Evolutionary conservation across 53 echinoderm and acorn worm genomes (phyloP).

Genomic region (Holothuria scabra): DNA sequence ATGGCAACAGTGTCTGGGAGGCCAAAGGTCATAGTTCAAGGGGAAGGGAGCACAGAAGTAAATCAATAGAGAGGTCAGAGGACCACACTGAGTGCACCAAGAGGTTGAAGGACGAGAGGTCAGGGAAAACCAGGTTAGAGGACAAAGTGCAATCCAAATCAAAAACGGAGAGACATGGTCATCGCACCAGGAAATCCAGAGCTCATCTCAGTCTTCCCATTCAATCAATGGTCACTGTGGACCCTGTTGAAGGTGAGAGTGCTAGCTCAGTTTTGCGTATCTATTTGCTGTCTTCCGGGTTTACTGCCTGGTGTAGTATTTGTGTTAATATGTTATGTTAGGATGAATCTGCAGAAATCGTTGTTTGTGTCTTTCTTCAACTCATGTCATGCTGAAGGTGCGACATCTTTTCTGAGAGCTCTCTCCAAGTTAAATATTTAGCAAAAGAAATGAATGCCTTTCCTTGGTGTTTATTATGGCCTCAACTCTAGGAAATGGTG

Average conservation of each 20-base stretch:
- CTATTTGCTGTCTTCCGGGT: neutral
- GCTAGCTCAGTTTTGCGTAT: neutral
- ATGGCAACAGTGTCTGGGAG: constrained; percentile 70
- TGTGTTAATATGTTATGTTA: no score
- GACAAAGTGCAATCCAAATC: constrained; percentile 57
- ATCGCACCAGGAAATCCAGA: constrained; percentile 69
- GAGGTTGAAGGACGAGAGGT: constrained; percentile 54
- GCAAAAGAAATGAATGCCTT: no score
- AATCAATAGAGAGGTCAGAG: constrained; percentile 17
- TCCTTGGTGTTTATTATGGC: no score
- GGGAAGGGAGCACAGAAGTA: constrained; percentile 1
- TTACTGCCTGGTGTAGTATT: no score
- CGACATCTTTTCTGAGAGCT: no score
- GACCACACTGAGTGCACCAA: constrained; percentile 51
- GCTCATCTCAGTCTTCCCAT: constrained; percentile 84
- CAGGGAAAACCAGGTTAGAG: constrained; percentile 55
- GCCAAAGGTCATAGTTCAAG: constrained; percentile 48
- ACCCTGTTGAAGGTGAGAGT: constrained; percentile 72
- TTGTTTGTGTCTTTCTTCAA: no score
- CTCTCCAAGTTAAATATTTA: no score
- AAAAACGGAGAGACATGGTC: constrained; percentile 46
- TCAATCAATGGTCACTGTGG: constrained; percentile 81
- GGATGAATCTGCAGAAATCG: no score
- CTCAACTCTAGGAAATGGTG: no score
- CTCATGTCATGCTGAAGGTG: no score